Percentiles rank a stretch among this genome's conserved stretches.
Evolutionary conservation across 2,888 invertebrate genomes (phyloP).

Genomic region (Venustoraphidia nigricollis): DNA sequence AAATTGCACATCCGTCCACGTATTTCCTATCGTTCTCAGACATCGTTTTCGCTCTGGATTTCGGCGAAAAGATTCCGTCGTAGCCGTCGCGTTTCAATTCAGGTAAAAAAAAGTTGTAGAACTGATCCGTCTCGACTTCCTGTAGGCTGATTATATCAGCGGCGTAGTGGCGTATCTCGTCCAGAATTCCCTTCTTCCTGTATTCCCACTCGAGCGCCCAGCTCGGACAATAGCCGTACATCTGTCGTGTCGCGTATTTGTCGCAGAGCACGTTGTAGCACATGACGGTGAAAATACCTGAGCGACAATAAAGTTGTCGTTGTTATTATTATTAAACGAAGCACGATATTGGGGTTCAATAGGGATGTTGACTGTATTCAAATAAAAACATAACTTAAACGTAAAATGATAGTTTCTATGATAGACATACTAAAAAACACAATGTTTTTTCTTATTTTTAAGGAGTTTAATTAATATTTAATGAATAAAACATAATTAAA

Average conservation of each 20-base stretch:
- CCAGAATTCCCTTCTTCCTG: constrained; percentile 91
- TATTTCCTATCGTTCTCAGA: constrained; percentile 89
- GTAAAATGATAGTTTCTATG: too few relatives aligned
- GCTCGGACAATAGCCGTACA: constrained; percentile 98
- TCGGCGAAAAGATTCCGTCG: constrained; percentile 94
- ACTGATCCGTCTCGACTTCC: constrained; percentile 99
- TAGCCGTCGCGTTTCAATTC: constrained; percentile 85
- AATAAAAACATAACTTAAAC: too few relatives aligned
- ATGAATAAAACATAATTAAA: too few relatives aligned
- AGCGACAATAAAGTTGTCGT: not conserved
- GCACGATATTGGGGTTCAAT: too few relatives aligned
- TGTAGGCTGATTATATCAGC: constrained; percentile 93
- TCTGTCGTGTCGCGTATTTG: constrained; percentile 95
- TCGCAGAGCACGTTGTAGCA: constrained; percentile 99
- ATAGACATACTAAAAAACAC: too few relatives aligned
- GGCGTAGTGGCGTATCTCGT: constrained; percentile 89
- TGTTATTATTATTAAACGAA: not conserved
- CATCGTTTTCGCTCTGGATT: constrained; percentile 98
- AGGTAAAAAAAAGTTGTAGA: constrained; percentile 90
- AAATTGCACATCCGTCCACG: constrained; percentile 99
- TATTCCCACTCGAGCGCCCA: constrained; percentile 99
- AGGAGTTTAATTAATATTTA: too few relatives aligned
- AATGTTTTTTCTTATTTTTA: too few relatives aligned
- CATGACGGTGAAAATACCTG: constrained; percentile 96
- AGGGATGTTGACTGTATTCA: too few relatives aligned